Evolutionary conservation across 2,888 invertebrate species (phyloP), one percentile per base, ranked within the genome.

Genomic region (Melanchra persicariae): DNA sequence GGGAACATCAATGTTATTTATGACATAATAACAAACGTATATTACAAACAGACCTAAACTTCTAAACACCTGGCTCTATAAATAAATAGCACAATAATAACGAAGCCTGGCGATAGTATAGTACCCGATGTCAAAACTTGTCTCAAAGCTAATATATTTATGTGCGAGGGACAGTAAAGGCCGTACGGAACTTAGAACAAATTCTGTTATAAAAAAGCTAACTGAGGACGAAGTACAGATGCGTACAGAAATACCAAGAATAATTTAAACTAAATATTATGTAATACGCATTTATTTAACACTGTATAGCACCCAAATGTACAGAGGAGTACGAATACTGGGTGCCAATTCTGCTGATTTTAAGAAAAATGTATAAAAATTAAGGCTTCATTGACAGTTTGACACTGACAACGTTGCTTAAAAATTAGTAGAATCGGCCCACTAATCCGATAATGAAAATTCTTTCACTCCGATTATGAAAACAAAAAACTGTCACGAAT

Each of bases 141-240:
- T 77, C 45, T 58, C 47, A 52, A 70, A 63, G 40, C 54, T 47
- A 43, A 52, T 63, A 52, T 63, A 66, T 78, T 79, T 67, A 82
- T 57, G 65, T 52, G 52, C 54, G 26, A 52, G 52, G 10, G 49
- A 19, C 47, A 52, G 10, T 34, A 26, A 62, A 30, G 9, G 54
- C 5, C 26, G 52, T 26, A 26, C 26, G 40, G 52, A 26, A 52
- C 52, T 52, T 52, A 15, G 15, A n/a, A n/a, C n/a, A n/a, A n/a
- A n/a, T n/a, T n/a, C n/a, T n/a, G n/a, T n/a, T n/a, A n/a, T n/a
- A n/a, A n/a, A n/a, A n/a, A n/a, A n/a, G n/a, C n/a, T n/a, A n/a
- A n/a, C n/a, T n/a, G n/a, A n/a, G n/a, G n/a, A n/a, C n/a, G n/a
- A n/a, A n/a, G n/a, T n/a, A n/a, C n/a, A n/a, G n/a, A n/a, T 12